These are phyloP conservation scores for Pelecanus crispus DNA, from an alignment of 2,113 vertebrate species.

Conservation along the genomic window DNA sequence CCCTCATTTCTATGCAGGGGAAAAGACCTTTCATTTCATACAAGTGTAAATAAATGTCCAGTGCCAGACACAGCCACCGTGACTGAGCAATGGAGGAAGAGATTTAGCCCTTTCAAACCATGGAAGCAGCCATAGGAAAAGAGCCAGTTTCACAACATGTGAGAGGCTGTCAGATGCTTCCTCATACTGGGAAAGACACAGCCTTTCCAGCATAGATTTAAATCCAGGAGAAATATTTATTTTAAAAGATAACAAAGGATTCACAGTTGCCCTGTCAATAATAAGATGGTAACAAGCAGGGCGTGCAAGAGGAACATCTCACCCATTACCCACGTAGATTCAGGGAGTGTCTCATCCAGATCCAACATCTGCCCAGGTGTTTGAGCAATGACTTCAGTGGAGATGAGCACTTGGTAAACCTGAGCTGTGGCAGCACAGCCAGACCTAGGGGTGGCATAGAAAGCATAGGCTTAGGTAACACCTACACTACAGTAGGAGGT, in stretches of 20 bases:
- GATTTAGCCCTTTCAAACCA: not conserved
- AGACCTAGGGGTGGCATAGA: not conserved
- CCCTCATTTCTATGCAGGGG: not conserved
- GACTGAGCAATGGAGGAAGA: not conserved
- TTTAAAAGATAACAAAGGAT: constrained; percentile 20
- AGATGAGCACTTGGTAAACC: not conserved
- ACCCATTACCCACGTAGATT: not conserved
- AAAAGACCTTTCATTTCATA: not conserved
- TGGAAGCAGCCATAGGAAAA: not conserved
- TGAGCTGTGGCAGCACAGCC: not conserved
- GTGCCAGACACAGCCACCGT: not conserved
- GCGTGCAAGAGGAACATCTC: not conserved
- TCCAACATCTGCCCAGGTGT: not conserved
- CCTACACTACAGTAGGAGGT: not conserved
- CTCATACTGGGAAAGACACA: not conserved
- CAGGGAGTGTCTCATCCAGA: not conserved
- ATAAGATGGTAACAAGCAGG: not conserved
- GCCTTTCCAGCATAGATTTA: not conserved
- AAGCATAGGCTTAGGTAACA: accelerated
- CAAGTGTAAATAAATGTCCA: not conserved
- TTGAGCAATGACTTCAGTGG: not conserved
- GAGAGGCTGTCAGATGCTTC: not conserved
- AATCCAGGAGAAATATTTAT: constrained; percentile 14
- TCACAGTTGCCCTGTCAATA: not conserved
- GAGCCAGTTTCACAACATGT: not conserved